Evolutionary conservation across 2,888 invertebrate species (phyloP).

Genomic region (Branchipolynoe longqiensis): DNA sequence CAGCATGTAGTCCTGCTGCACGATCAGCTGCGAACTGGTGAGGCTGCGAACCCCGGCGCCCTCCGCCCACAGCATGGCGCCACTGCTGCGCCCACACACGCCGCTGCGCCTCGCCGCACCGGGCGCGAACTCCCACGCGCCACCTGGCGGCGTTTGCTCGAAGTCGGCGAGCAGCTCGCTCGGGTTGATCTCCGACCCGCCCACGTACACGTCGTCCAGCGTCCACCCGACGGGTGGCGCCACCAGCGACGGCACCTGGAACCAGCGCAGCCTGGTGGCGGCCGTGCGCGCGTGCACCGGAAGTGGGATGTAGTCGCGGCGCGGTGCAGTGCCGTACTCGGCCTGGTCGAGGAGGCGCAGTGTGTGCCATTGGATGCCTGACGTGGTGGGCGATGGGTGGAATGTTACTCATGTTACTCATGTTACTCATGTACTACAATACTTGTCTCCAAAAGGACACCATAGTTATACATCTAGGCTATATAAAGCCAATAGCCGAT

Average conservation of each 20-base stretch:
- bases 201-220: slow-evolving; percentile 82
- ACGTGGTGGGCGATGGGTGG: too few species aligned
- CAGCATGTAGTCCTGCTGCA: slow-evolving; percentile 80
- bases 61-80: slow-evolving; percentile 76
- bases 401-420: too few species aligned
- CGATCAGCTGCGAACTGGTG: slow-evolving; percentile 81
- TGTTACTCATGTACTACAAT: too few species aligned
- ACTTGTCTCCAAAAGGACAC: too few species aligned
- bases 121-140: slow-evolving; percentile 78
- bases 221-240: slow-evolving; percentile 78
- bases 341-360: slow-evolving; percentile 78
- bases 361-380: slow-evolving; percentile 79
- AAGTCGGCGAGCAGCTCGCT: slow-evolving; percentile 78
- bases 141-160: slow-evolving; percentile 69
- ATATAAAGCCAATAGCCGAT: too few species aligned
- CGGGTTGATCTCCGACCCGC: slow-evolving; percentile 82
- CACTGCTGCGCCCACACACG: slow-evolving; percentile 71
- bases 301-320: slow-evolving; percentile 77
- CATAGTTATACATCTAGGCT: too few species aligned
- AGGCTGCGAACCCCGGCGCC: slow-evolving; percentile 75
- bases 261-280: slow-evolving; percentile 78
- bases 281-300: slow-evolving; percentile 76
- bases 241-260: slow-evolving; percentile 72
- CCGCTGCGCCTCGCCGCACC: slow-evolving; percentile 60
- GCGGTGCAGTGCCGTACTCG: slow-evolving; percentile 72